Conservation (phyloP, 2,113 vertebrate genomes). For the Xenotilapia caudafasciata region DNA sequence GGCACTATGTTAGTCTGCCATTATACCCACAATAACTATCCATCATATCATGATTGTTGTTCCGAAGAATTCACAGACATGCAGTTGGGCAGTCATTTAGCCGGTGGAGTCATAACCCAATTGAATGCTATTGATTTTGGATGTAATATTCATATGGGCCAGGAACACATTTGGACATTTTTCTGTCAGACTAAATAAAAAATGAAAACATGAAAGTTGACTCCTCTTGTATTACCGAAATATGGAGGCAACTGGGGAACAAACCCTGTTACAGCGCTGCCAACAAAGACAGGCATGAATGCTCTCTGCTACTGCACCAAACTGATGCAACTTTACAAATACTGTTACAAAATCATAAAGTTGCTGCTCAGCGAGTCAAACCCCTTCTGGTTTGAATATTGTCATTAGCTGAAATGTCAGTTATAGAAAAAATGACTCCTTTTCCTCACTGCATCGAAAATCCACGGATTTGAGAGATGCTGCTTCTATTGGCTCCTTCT, state of each 20-base stretch:
- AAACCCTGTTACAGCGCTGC: not conserved
- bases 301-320: not conserved
- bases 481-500: not conserved
- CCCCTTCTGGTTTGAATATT: slow-evolving; percentile 24
- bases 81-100: slow-evolving; percentile 49
- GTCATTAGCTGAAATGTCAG: slow-evolving; percentile 44
- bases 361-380: not conserved
- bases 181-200: slow-evolving; percentile 9
- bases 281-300: not conserved
- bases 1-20: slow-evolving; percentile 32
- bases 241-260: not conserved
- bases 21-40: slow-evolving; percentile 44
- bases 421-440: not conserved
- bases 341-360: not conserved
- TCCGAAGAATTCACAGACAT: slow-evolving; percentile 13
- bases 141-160: slow-evolving; percentile 45
- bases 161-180: not conserved
- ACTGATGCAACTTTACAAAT: slow-evolving; percentile 9
- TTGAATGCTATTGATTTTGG: slow-evolving; percentile 53
- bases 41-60: slow-evolving; percentile 48
- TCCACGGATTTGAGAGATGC: not conserved
- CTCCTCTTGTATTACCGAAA: not conserved
- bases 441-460: not conserved
- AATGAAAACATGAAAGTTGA: slow-evolving; percentile 22
- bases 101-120: slow-evolving; percentile 53